Evolutionary conservation across 2,797 vertebrate genomes (phyloP).

Genomic region (Micromesistius poutassou): DNA sequence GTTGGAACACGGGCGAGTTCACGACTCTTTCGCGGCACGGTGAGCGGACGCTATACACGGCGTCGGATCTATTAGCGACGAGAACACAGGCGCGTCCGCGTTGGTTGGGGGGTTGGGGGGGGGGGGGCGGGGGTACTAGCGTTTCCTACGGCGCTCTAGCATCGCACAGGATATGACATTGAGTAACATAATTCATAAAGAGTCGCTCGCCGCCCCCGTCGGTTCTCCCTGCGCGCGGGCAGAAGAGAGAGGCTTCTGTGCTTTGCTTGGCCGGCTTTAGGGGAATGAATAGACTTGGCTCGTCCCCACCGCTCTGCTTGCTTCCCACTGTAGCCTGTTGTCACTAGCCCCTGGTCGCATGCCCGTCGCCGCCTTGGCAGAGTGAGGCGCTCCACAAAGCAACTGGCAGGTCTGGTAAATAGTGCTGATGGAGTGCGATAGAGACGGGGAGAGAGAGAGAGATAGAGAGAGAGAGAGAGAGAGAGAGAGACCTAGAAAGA

Average conservation of each 20-base stretch:
- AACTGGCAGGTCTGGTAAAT: constrained; percentile 78
- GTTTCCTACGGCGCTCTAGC: constrained; percentile 17
- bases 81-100: too few species aligned
- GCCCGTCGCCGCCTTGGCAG: constrained; percentile 82
- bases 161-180: constrained; percentile 31
- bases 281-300: constrained; percentile 76
- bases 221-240: constrained; percentile 48
- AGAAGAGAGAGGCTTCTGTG: constrained; percentile 50
- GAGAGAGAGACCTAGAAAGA: constrained; percentile 34
- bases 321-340: constrained; percentile 77
- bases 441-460: constrained; percentile 27
- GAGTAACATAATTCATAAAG: constrained; percentile 45
- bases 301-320: constrained; percentile 67
- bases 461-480: constrained; percentile 27
- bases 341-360: constrained; percentile 74
- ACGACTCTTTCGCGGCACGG: too few species aligned
- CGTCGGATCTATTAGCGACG: neutral
- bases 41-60: too few species aligned
- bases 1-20: neutral
- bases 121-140: neutral
- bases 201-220: constrained; percentile 18
- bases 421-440: constrained; percentile 76
- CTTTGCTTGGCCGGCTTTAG: constrained; percentile 56
- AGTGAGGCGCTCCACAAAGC: constrained; percentile 75
- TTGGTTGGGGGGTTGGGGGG: too few species aligned